These are phyloP conservation scores for Protomyctophum bolini DNA, from an alignment of 2,113 vertebrate species.

Conservation along the genomic window DNA sequence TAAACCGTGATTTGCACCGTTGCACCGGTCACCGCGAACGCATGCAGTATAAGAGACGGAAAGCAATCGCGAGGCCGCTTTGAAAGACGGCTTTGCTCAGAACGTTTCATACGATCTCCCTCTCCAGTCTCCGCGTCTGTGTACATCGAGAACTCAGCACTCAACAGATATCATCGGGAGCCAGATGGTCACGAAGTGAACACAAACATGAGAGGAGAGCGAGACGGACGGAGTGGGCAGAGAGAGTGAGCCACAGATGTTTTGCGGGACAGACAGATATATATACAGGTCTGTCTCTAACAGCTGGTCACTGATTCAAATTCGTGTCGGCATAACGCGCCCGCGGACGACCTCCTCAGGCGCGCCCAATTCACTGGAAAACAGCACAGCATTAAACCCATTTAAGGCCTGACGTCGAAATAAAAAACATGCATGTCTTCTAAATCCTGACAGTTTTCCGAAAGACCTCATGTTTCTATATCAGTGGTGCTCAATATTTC, in stretches of 20 bases:
- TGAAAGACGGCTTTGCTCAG: slow-evolving; percentile 12
- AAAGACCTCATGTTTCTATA: too few species aligned
- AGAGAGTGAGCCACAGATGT: slow-evolving; percentile 84
- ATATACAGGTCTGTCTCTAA: slow-evolving; percentile 72
- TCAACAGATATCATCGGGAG: slow-evolving; percentile 82
- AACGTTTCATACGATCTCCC: slow-evolving; percentile 65
- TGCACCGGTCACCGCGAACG: too few species aligned
- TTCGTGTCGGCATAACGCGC: slow-evolving; percentile 71
- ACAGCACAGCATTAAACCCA: too few species aligned
- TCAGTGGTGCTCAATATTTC: too few species aligned
- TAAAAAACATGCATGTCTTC: too few species aligned
- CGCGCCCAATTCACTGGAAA: too few species aligned
- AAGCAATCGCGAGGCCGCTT: too few species aligned
- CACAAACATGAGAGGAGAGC: slow-evolving; percentile 80
- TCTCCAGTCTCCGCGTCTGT: slow-evolving; percentile 59
- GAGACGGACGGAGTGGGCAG: too few species aligned
- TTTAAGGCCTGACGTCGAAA: too few species aligned
- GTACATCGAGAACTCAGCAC: slow-evolving; percentile 71
- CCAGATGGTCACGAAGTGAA: slow-evolving; percentile 88
- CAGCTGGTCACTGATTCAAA: slow-evolving; percentile 80
- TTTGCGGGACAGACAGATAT: slow-evolving; percentile 76
- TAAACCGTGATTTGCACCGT: too few species aligned
- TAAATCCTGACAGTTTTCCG: too few species aligned
- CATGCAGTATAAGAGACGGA: too few species aligned
- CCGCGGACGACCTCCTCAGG: slow-evolving; percentile 69